Base-by-base conservation (phyloP, 2,888 invertebrate species). In the Entomobrya multifasciata region DNA sequence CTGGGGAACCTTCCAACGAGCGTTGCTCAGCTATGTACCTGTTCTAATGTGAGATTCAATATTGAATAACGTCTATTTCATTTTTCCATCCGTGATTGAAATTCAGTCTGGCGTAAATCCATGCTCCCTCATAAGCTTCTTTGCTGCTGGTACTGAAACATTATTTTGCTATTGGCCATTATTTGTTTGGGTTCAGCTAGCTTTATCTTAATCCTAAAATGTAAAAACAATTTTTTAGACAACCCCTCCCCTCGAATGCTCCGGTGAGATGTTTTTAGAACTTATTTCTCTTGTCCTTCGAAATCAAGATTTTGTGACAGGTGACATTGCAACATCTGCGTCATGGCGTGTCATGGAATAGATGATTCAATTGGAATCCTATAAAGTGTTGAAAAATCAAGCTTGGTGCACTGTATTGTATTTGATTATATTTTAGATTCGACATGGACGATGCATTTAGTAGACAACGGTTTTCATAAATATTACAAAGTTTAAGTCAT, bases 281-380 rank as follows among this genome's bases (percentile, higher is more conserved):
- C n/a, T n/a, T n/a, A n/a, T n/a, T n/a, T n/a, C n/a, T 5, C 70
- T 3, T 17, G 41, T 41, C 44, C 70, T 17, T 44, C 44, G 44
- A 13, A 17, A 44, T 70, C 44, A 72, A 47, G 8, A 27, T 47
- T 49, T 72, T 49, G 8, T 70, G 70, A 76, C 76, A 55, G 30
- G 60, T 44, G 60, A 62, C 78, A 78, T 15, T 62, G 22, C 41
- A 25, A 78, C 78, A 78, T 78, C 78, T 78, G 78, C 62, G 17
- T 47, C 72, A 17, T 27, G 25, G 20, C n/a, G n/a, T n/a, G n/a
- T n/a, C 30, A 65, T 13, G 3, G 36, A 36, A 41, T 36, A 8
- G 36, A 36, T 36, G 57, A 57, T 49, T 49, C n/a, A 15, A n/a
- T 8, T 49, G 49, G 11, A 10, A 10, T 49, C 49, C n/a, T 15